Evolutionary conservation across 2,113 vertebrate genomes (phyloP).

Genomic region (Scomber scombrus): DNA sequence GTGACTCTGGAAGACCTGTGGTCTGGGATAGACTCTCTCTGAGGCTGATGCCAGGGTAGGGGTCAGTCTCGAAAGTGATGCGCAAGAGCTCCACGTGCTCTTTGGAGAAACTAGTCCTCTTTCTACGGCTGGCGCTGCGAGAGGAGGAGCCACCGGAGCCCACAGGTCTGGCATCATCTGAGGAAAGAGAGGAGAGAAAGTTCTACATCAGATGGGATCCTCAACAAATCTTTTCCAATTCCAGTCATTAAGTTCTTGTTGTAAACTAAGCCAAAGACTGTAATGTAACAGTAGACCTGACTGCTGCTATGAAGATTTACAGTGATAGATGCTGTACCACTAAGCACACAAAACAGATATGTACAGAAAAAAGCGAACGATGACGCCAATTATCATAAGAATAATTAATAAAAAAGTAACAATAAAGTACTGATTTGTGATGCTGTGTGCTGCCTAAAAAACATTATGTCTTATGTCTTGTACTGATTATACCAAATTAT

Average conservation of each 20-base stretch:
- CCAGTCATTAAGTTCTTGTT: not conserved
- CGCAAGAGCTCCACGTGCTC: conserved; percentile 83
- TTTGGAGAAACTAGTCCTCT: conserved; percentile 86
- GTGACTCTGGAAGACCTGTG: conserved; percentile 85
- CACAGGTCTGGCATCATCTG: conserved; percentile 67
- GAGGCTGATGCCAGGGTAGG: conserved; percentile 85
- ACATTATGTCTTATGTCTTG: not conserved
- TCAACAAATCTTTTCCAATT: not conserved
- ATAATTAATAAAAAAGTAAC: too few relatives aligned
- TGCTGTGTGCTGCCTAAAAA: too few relatives aligned
- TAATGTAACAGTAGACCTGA: not conserved
- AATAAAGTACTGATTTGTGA: too few relatives aligned
- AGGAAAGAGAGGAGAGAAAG: not conserved
- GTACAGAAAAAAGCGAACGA: too few relatives aligned
- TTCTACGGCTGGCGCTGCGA: conserved; percentile 81
- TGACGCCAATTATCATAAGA: too few relatives aligned
- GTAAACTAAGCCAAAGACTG: too few relatives aligned
- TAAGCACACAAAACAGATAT: too few relatives aligned
- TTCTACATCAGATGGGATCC: not conserved
- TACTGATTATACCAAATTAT: not conserved
- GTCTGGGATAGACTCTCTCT: conserved; percentile 83
- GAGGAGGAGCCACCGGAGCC: conserved; percentile 45
- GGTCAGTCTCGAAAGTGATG: conserved; percentile 81
- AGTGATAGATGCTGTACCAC: not conserved
- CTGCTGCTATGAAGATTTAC: not conserved